Base-by-base conservation (phyloP, 2,113 vertebrate species). In the Notarius lentiginosus region DNA sequence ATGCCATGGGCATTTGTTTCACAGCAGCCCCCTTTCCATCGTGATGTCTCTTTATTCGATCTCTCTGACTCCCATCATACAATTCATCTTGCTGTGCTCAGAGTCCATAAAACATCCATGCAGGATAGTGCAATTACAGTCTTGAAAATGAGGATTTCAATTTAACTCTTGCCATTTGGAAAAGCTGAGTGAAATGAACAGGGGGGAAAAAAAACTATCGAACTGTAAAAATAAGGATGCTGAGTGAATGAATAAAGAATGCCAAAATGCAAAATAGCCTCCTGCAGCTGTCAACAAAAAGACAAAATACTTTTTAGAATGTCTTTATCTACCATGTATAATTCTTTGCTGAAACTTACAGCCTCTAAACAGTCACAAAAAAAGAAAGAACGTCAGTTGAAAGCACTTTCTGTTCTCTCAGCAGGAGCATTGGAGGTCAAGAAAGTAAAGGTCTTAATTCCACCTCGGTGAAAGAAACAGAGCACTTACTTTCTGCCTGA, bases 401-500 rank as follows among this genome's bases (percentile, higher is more conserved):
- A 82, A 82, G 22, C 79, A 47, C 20, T 58, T 72, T 80, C 65
- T 41, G 17, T 27, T 82, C 65, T 63, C 79, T 82, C 20, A 80
- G 61, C 14, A 47, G 27, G 84, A 80, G 30, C 82, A 70, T 11
- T 15, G 11, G n/a, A 73, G 79, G 79, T 87, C 86, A 87, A 75
- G 66, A 17, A 73, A 61, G 51, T 68, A 51, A 82, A 87, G 58
- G 56, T 87, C 70, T 83, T 83, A 73, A 83, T 87, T 83, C n/a
- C 55, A 66, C 47, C 80, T 56, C 70, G 56, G 24, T 76, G 79
- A 65, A 2, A 83, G n/a, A 83, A 49, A 87, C 81, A 65, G 47
- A 22, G 55, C 24, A 55, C 75, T 73, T 72, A 60, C 66, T 30
- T 53, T 83, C 47, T 76, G 18, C 49, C 70, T 65, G 70, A 55